These are phyloP conservation scores for Lordiphosa andalusiaca DNA, from an alignment of 2,888 invertebrate species.

Conservation along the genomic window DNA sequence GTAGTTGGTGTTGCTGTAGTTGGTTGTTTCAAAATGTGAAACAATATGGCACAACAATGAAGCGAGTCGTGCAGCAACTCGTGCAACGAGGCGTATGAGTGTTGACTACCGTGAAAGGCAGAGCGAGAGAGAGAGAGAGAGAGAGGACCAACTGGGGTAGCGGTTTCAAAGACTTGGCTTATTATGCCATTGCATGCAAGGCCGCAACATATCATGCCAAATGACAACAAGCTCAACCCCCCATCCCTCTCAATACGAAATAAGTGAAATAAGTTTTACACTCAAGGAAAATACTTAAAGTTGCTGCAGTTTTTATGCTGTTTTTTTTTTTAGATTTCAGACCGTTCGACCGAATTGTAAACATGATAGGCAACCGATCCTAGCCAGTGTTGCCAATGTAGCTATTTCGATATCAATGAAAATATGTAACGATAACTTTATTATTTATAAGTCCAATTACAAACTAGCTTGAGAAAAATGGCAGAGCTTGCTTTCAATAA, in stretches of 20 bases:
- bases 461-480: too few relatives aligned
- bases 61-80: conserved; percentile 64
- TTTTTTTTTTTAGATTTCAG: too few relatives aligned
- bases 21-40: conserved; percentile 52
- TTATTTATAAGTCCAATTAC: too few relatives aligned
- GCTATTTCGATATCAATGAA: too few relatives aligned
- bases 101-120: conserved; percentile 51
- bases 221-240: conserved; percentile 34
- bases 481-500: too few relatives aligned
- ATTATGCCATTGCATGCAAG: conserved; percentile 66
- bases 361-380: too few relatives aligned
- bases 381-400: too few relatives aligned
- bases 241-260: not conserved
- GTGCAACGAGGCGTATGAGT: conserved; percentile 75
- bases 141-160: not conserved
- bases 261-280: conserved; percentile 1
- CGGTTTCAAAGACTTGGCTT: conserved; percentile 47
- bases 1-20: conserved; percentile 1
- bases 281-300: conserved; percentile 5
- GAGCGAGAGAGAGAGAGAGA: conserved; percentile 1
- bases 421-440: too few relatives aligned
- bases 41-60: conserved; percentile 72
- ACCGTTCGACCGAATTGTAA: too few relatives aligned
- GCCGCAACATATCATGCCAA: conserved; percentile 69
- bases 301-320: too few relatives aligned